Evolutionary conservation across 2,113 vertebrate species (phyloP), one percentile per base, ranked within the genome.

Genomic region (Pseudorhombus dupliciocellatus): DNA sequence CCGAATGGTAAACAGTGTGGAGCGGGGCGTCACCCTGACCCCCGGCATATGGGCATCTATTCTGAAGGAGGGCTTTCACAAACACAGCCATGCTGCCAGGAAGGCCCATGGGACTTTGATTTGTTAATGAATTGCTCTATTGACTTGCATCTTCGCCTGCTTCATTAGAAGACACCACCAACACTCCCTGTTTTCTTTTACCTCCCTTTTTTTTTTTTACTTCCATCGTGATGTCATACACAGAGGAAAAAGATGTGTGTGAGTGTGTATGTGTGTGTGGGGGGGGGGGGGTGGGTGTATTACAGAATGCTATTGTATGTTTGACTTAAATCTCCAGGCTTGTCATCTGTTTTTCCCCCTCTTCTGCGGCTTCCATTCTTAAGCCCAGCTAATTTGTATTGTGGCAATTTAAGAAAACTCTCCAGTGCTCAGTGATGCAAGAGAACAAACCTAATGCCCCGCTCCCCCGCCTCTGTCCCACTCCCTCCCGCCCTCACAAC

Each of bases 61-160:
- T 96, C 95, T 94, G 92, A 94, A 95, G 94, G 93, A 94, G 92
- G 93, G 91, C 92, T 96, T 95, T 95, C 93, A 94, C 93, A 95
- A 92, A 95, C 93, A 94, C 90, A 85, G 92, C 95, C 92, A 93
- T 94, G 94, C 93, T 92, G 79, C 91, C 86, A 92, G 92, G 93
- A 91, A 79, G 77, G 91, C 96, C 95, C 92, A 54, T 88, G 96
- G 96, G 96, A 97, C 96, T 96, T 95, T 96, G 95, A 97, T 96
- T 97, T 97, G 96, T 98, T 98, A 98, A 99, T 98, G 96, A 98
- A 99, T 97, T 97, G 96, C 95, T 97, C 96, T 97, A 96, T 98
- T 97, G 96, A 97, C 96, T 98, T 95, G 93, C 94, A 96, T 96
- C 95, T 93, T 95, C 90, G 93, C 94, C 94, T 95, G 95, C 95